Conservation (phyloP, 2,888 invertebrate species). For the Embidobia sp. region DNA sequence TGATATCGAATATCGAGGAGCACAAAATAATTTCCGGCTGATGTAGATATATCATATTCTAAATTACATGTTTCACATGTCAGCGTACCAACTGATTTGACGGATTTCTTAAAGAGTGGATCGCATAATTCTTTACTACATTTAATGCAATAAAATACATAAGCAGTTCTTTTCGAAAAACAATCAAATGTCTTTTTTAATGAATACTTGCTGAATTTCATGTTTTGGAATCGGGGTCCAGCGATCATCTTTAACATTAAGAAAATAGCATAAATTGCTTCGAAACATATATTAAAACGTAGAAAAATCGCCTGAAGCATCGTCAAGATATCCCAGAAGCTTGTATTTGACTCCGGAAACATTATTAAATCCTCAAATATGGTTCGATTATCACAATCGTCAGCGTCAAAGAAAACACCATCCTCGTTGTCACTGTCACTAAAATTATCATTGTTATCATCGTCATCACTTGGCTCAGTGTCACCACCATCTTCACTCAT, state of each 20-base stretch:
- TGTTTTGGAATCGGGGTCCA: slow-evolving; percentile 1
- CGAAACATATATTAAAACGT: not conserved
- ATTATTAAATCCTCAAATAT: slow-evolving; percentile 1
- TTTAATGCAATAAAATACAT: too few relatives aligned
- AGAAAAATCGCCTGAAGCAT: slow-evolving; percentile 10
- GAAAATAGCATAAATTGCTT: not conserved
- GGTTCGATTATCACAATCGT: not conserved
- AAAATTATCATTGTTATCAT: too few relatives aligned
- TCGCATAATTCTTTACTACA: too few relatives aligned
- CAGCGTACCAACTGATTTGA: too few relatives aligned
- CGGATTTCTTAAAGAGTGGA: too few relatives aligned
- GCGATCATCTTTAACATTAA: slow-evolving; percentile 7
- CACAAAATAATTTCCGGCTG: too few relatives aligned
- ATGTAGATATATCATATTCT: too few relatives aligned
- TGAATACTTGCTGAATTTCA: slow-evolving; percentile 14
- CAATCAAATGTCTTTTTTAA: too few relatives aligned
- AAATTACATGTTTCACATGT: too few relatives aligned
- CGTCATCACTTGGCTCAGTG: not conserved
- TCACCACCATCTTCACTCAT: not conserved
- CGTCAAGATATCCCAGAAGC: not conserved
- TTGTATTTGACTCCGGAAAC: slow-evolving; percentile 2
- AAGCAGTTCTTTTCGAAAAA: too few relatives aligned
- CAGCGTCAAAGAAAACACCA: not conserved
- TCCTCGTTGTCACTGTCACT: too few relatives aligned
- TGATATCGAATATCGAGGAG: too few relatives aligned